Conservation (phyloP, 2,113 vertebrate genomes). For the Coregonus clupeaformis region DNA sequence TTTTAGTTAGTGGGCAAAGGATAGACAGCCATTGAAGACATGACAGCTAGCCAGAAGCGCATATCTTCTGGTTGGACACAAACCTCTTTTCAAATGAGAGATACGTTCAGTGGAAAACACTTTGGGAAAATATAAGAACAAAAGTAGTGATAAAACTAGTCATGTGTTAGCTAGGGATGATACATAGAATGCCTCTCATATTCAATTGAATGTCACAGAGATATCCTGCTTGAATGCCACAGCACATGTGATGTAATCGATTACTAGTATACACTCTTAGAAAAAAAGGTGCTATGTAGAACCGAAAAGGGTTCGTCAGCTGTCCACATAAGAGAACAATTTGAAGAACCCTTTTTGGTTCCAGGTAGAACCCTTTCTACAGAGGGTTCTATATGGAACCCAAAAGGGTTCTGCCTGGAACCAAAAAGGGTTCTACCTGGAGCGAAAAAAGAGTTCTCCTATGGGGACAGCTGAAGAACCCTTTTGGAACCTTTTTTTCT, state of each 20-base stretch:
- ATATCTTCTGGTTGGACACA: conserved; percentile 11
- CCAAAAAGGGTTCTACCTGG: no score
- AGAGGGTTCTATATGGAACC: no score
- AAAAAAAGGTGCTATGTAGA: no score
- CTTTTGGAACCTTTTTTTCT: no score
- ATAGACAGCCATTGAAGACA: conserved; percentile 57
- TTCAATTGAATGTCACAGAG: background rate
- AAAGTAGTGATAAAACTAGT: conserved; percentile 44
- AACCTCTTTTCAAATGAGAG: conserved; percentile 22
- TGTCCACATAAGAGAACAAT: no score
- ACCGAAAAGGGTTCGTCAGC: no score
- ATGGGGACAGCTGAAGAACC: no score
- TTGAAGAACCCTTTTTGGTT: no score
- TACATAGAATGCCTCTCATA: background rate
- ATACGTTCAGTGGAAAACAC: conserved; percentile 52
- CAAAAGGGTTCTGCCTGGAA: no score
- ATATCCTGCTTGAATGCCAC: background rate
- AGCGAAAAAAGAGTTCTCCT: no score
- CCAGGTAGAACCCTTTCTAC: no score
- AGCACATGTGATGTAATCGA: background rate
- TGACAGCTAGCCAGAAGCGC: conserved; percentile 57
- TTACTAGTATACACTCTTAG: background rate
- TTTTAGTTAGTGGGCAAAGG: conserved; percentile 56
- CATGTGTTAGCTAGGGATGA: conserved; percentile 16
- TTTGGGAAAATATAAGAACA: conserved; percentile 40